Conservation (phyloP, 2,113 vertebrate species). For the Cyprinodon brontotheroides region DNA sequence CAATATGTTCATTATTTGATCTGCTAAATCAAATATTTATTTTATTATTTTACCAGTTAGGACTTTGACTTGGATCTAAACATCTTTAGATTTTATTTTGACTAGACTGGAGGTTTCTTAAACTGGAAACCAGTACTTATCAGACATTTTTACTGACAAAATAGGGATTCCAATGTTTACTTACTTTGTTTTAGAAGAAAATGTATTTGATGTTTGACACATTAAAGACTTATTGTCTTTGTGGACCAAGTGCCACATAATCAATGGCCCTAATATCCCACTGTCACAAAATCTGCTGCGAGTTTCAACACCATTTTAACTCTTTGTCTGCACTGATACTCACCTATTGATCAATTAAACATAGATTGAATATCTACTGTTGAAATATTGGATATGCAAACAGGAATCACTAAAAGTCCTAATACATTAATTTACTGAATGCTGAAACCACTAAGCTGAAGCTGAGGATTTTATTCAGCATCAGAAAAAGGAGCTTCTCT, state of each 20-base stretch:
- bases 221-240: not conserved
- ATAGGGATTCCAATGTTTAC: not conserved
- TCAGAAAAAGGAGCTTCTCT: constrained; percentile 16
- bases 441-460: not conserved
- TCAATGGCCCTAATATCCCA: not conserved
- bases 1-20: not conserved
- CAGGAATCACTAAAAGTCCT: not conserved
- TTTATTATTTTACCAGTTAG: not conserved
- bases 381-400: not conserved
- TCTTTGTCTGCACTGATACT: not conserved
- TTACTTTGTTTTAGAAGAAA: not conserved
- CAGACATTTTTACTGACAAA: not conserved
- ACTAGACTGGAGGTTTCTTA: not conserved
- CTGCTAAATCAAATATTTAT: not conserved
- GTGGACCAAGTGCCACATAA: not conserved
- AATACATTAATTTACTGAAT: constrained; percentile 22
- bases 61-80: not conserved
- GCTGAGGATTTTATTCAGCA: constrained; percentile 11
- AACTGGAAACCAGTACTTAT: not conserved
- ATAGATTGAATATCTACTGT: not conserved
- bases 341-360: not conserved
- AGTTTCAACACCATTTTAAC: no score
- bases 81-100: not conserved
- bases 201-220: not conserved
- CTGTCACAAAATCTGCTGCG: not conserved